Conservation (phyloP, 2,113 vertebrate species). For the Fulica atra region DNA sequence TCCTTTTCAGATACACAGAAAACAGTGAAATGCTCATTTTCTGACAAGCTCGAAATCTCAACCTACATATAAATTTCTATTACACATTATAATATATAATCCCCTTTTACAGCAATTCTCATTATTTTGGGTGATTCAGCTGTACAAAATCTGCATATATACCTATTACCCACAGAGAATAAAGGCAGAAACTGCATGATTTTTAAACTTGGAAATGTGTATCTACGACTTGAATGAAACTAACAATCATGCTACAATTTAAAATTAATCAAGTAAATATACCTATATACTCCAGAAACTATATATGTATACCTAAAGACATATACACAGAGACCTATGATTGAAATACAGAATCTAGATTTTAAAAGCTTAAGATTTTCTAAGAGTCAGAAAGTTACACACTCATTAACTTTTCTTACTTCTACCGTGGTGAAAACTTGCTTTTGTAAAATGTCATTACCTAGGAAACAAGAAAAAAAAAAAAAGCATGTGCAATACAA, state of each 20-base stretch:
- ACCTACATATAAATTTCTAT: neutral
- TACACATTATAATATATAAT: neutral
- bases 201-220: neutral
- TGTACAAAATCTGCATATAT: neutral
- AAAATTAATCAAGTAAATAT: neutral
- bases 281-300: neutral
- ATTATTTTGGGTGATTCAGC: neutral
- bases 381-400: neutral
- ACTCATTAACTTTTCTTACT: neutral
- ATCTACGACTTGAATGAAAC: neutral
- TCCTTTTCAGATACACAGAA: neutral
- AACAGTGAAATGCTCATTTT: neutral
- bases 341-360: neutral
- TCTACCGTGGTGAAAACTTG: neutral
- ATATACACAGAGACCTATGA: neutral
- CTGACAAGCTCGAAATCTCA: neutral
- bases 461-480: slow-evolving; percentile 29
- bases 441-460: slow-evolving; percentile 17
- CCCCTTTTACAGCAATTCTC: neutral
- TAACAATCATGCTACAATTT: neutral
- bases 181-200: neutral
- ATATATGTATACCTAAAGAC: neutral
- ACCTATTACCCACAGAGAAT: neutral
- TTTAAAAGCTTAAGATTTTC: neutral
- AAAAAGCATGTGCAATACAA: neutral